These are phyloP conservation scores for Acromyrmex charruanus DNA, from an alignment of 1,140 invertebrate genomes.

Conservation along the genomic window DNA sequence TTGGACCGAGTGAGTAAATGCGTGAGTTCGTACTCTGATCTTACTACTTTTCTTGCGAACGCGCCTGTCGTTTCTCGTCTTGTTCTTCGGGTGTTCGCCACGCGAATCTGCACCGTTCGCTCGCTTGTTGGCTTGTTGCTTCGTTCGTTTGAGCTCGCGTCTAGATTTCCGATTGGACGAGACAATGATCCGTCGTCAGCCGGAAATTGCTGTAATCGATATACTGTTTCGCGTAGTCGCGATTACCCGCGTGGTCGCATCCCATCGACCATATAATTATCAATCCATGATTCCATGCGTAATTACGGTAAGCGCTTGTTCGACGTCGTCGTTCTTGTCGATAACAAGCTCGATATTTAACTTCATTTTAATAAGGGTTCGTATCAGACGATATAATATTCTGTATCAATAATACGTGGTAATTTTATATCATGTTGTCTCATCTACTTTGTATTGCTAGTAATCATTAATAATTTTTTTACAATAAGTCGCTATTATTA, in stretches of 20 bases:
- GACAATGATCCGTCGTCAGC: slow-evolving; percentile 1
- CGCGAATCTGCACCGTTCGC: slow-evolving; percentile 19
- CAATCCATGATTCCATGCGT: slow-evolving; percentile 40
- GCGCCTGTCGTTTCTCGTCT: slow-evolving; percentile 21
- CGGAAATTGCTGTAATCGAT: slow-evolving; percentile 27
- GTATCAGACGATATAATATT: not conserved
- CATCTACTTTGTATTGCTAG: not conserved
- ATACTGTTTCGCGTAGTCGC: not conserved
- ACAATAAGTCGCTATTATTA: not conserved
- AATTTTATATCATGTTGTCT: not conserved
- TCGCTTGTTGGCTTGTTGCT: not conserved
- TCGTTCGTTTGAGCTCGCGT: not conserved
- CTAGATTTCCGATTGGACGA: slow-evolving; percentile 29
- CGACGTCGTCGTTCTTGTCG: slow-evolving; percentile 15
- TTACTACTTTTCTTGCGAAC: slow-evolving; percentile 68
- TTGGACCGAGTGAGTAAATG: slow-evolving; percentile 76
- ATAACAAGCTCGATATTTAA: not conserved
- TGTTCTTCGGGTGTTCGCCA: not conserved
- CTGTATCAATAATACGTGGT: not conserved
- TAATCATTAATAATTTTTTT: not conserved
- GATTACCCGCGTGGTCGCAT: slow-evolving; percentile 7
- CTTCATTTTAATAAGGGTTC: slow-evolving; percentile 1
- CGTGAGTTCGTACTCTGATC: slow-evolving; percentile 71
- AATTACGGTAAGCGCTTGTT: slow-evolving; percentile 37
- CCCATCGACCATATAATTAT: slow-evolving; percentile 28